phyloP scores from a whole-genome alignment of 2,888 invertebrate species.

The Zaprionus lineosus region DNA sequence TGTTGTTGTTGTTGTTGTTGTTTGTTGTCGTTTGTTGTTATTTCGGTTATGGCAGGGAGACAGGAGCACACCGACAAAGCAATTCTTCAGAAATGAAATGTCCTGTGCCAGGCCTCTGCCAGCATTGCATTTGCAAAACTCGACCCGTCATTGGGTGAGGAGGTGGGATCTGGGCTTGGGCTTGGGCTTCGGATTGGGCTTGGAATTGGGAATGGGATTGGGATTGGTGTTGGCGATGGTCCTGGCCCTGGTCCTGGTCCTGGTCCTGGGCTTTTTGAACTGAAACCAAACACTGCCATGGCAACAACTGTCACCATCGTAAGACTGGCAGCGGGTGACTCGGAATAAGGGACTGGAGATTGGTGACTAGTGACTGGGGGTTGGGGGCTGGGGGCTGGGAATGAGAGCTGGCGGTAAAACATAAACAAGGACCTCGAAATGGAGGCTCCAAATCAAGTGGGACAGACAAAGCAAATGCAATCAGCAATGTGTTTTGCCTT shows the following conservation, averaged over 20 bases:
- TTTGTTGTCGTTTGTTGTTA: constrained; percentile 31
- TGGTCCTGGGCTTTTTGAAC: constrained; percentile 20
- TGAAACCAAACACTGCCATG: constrained; percentile 40
- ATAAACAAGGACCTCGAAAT: too few relatives aligned
- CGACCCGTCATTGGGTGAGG: constrained; percentile 16
- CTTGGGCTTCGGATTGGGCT: constrained; percentile 1
- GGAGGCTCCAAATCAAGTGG: constrained; percentile 12
- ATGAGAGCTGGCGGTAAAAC: constrained; percentile 2
- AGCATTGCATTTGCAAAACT: constrained; percentile 62
- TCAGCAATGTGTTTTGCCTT: constrained; percentile 47
- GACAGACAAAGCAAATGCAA: constrained; percentile 55
- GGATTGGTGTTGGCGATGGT: background rate
- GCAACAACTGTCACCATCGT: constrained; percentile 69
- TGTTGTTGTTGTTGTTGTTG: constrained; percentile 17
- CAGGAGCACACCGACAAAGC: constrained; percentile 63
- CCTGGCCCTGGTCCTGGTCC: too few relatives aligned
- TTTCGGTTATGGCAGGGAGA: constrained; percentile 48
- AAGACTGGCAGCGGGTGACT: constrained; percentile 50
- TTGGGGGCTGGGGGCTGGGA: constrained; percentile 10
- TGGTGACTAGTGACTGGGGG: constrained; percentile 56
- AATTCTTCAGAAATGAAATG: constrained; percentile 79
- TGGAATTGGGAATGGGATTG: constrained; percentile 5
- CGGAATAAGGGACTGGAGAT: constrained; percentile 22
- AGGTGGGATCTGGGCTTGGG: background rate
- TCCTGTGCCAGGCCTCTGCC: constrained; percentile 56